Base-by-base conservation (phyloP, 2,888 invertebrate genomes). In the Parnassius orleans region DNA sequence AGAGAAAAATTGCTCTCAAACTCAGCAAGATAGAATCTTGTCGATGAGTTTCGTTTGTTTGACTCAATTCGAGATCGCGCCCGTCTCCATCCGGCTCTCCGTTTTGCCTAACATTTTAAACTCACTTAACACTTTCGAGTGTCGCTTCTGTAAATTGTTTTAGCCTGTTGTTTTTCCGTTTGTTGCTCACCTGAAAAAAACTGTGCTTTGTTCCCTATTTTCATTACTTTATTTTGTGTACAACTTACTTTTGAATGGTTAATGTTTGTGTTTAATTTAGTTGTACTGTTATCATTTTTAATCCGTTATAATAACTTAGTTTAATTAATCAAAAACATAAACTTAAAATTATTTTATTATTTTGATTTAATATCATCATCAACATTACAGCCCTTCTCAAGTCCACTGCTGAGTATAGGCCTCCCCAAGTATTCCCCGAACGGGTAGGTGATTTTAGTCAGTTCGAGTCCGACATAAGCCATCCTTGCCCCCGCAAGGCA, bases 1-100 rank as follows among this genome's bases (percentile, higher is more conserved):
- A 88, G 86, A 88, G 90, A 91, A 90, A 90, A 91, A 90, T 89
- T 87, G 83, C 81, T 87, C 87, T 87, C 86, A 86, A 89, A 89
- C 83, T 88, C 85, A 72, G 79, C 76, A 80, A 77, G 87, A 90
- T 87, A 84, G 83, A 80, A 87, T 88, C 85, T 81, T 85, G 89
- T 86, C 86, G 78, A 88, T 87, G 86, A 87, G 84, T 86, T 86
- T 79, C 80, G 85, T 87, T 86, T 82, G 83, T 85, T 83, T 81
- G 76, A 85, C 84, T 86, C 83, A 81, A 86, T 86, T 85, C 73
- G 75, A 75, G 71, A 71, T 67, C 70, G 74, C 72, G 72, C 66
- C 69, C 64, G 46, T 57, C n/a, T 54, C 63, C 66, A 69, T 65
- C 66, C 65, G 68, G 61, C 65, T 65, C 60, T 64, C 64, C 66